Percentiles rank a stretch among this genome's conserved stretches.
Conservation (phyloP, 2,113 vertebrate genomes). For the Deroptyus accipitrinus region DNA sequence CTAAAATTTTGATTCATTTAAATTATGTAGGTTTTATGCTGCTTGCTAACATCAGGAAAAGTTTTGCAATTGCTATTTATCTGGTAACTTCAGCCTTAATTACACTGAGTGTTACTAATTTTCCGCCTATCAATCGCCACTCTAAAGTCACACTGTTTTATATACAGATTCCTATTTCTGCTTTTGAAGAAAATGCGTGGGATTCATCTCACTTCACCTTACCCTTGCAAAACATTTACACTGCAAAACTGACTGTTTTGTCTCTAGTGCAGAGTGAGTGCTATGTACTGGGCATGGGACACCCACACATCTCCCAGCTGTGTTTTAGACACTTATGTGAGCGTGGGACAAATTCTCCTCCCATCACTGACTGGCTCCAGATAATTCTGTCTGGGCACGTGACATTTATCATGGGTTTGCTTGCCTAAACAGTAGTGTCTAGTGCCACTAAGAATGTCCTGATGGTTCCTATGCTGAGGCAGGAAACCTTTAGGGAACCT, state of each 20-base stretch:
- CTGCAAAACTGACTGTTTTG: neutral
- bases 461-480: neutral
- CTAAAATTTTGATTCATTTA: neutral
- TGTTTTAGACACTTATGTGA: neutral
- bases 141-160: rapidly evolving
- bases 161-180: neutral
- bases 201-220: neutral
- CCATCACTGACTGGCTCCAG: neutral
- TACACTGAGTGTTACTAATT: neutral
- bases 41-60: neutral
- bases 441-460: neutral
- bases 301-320: neutral
- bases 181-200: neutral
- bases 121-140: neutral
- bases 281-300: neutral
- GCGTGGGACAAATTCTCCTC: neutral
- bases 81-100: neutral
- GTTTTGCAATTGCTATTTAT: neutral
- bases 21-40: neutral
- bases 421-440: neutral
- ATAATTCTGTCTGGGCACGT: neutral
- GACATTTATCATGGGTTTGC: neutral
- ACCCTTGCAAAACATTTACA: neutral
- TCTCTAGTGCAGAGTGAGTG: rapidly evolving
- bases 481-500: neutral